Conservation (phyloP, 2,888 invertebrate genomes). For the Aricia artaxerxes region DNA sequence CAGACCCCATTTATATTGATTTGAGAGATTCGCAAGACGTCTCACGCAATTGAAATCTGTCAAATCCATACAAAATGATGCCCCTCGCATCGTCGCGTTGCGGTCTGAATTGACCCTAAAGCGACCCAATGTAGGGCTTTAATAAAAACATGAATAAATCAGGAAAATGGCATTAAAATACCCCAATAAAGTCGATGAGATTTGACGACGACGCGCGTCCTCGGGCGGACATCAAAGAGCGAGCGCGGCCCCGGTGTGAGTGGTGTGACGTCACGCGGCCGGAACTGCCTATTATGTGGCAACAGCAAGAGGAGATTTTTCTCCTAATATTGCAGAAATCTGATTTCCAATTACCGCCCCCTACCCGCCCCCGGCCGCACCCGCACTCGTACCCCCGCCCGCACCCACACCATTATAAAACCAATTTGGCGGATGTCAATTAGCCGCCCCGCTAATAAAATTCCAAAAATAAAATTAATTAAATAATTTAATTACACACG, state of each 20-base stretch:
- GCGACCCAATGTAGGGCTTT: not conserved
- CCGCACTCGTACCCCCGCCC: no score
- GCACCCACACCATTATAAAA: not conserved
- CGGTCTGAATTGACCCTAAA: no score
- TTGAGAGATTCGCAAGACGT: no score
- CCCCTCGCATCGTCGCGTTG: no score
- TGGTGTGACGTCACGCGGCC: not conserved
- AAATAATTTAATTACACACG: slow-evolving; percentile 3
- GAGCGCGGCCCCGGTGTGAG: not conserved
- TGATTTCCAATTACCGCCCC: not conserved
- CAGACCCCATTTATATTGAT: no score
- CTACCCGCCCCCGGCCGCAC: not conserved
- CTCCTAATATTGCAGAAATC: not conserved
- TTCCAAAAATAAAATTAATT: slow-evolving; percentile 9
- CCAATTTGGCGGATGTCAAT: slow-evolving; percentile 6
- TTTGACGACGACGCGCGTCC: not conserved
- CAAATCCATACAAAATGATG: no score
- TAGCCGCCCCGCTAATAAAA: not conserved
- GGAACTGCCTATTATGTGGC: not conserved
- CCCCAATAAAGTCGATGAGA: not conserved
- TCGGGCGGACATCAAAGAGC: not conserved
- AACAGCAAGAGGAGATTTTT: not conserved
- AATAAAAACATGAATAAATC: not conserved
- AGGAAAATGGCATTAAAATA: not conserved
- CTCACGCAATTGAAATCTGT: no score